Percentiles rank a stretch among this genome's conserved stretches.
phyloP scores from a whole-genome alignment of 2,888 invertebrate species.

The Limenitis camilla region DNA sequence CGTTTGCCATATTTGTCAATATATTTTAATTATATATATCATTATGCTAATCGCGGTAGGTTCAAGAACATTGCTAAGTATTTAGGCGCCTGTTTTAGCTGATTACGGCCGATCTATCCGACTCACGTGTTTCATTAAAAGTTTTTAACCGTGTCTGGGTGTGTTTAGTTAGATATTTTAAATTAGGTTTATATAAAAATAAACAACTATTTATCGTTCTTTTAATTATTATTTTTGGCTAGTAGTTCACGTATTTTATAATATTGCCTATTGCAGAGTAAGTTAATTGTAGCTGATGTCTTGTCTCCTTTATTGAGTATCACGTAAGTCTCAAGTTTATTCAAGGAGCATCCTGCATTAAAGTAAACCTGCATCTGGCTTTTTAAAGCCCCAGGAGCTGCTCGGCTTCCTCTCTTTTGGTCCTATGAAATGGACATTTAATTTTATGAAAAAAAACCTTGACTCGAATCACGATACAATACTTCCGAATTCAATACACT shows the following conservation, averaged over 20 bases:
- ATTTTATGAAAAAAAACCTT: too few relatives aligned
- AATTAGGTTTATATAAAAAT: neutral
- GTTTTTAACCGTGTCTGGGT: slow-evolving; percentile 2
- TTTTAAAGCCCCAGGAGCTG: too few relatives aligned
- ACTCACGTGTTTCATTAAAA: slow-evolving; percentile 9
- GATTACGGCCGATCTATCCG: neutral
- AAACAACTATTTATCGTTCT: neutral
- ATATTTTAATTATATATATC: neutral
- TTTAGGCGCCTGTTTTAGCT: slow-evolving; percentile 8
- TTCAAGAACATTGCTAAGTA: neutral
- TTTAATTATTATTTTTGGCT: neutral
- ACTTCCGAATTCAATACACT: neutral
- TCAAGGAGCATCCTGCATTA: too few relatives aligned
- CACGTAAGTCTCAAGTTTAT: too few relatives aligned
- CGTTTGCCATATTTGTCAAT: neutral
- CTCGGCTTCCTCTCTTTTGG: too few relatives aligned
- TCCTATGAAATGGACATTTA: too few relatives aligned
- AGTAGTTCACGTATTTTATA: too few relatives aligned
- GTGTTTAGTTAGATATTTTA: neutral
- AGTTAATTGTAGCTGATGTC: too few relatives aligned
- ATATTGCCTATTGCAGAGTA: too few relatives aligned
- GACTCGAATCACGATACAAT: too few relatives aligned
- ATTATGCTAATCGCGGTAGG: neutral
- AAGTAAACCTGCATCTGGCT: too few relatives aligned
- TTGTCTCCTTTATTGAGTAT: too few relatives aligned